Base-by-base conservation (phyloP, 2,888 invertebrate species). In the Pristionchus maxplancki region DNA sequence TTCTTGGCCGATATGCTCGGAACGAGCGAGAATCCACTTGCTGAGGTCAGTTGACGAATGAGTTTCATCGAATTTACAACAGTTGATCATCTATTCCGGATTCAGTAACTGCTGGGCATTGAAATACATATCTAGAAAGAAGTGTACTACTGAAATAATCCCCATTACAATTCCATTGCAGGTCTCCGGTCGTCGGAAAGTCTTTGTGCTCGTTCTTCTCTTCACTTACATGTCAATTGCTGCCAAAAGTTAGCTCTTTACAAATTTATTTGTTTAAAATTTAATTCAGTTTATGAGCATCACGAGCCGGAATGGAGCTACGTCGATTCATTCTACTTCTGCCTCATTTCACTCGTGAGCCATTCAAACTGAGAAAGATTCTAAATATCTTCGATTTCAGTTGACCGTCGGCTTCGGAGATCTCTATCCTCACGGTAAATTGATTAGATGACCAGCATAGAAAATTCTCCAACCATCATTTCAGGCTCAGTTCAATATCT, bases 381-480 rank as follows among this genome's bases (percentile, higher is more conserved):
- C n/a, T n/a, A n/a, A n/a, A n/a, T n/a, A n/a, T n/a, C n/a, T n/a
- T n/a, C n/a, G n/a, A 20, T 85, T 87, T 67, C 89, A 94, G 93
- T 90, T 93, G 83, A 94, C 94, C 0, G 93, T 94, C 34, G 94
- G 94, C 5, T 94, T 94, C 85, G 94, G 94, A 1, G 94, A 94
- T 81, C 89, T 94, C 8, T 91, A 92, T 58, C 93, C 93, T 20
- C 89, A 88, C 31, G 92, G 91, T 20, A 91, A 89, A 9, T n/a
- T n/a, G n/a, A n/a, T 37, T 6, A 24, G n/a, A 9, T 31, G 31
- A 64, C 4, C 28, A 64, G 11, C 13, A 78, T 5, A 13, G 11
- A 44, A 9, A 11, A 44, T 44, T 44, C 8, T 44, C 6, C n/a
- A n/a, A 24, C 24, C 0, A 71, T 37, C 11, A 44, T 74, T 74